phyloP scores from a whole-genome alignment of 2,113 vertebrate genomes.

The Pitta sordida region DNA sequence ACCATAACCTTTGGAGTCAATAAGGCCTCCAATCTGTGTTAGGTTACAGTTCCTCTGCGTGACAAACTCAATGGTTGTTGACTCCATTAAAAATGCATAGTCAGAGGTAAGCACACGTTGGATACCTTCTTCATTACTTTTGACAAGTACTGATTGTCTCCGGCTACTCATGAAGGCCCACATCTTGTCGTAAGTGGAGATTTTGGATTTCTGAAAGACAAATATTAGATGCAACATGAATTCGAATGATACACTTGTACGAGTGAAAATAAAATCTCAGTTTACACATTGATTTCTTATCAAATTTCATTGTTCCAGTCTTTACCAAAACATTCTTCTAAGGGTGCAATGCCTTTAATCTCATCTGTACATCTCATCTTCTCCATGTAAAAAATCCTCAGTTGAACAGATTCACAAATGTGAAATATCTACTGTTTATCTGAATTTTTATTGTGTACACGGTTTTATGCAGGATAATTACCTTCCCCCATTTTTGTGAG shows the following conservation, averaged over 20 bases:
- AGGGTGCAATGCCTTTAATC: neutral
- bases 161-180: slow-evolving; percentile 99
- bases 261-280: neutral
- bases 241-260: neutral
- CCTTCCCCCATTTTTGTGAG: neutral
- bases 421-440: neutral
- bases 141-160: slow-evolving; percentile 93
- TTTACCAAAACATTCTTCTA: neutral
- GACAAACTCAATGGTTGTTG: slow-evolving; percentile 95
- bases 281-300: neutral
- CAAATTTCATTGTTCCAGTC: rapidly evolving
- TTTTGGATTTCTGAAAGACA: slow-evolving; percentile 93
- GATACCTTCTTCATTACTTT: slow-evolving; percentile 95
- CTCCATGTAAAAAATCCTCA: neutral
- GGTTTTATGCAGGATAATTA: neutral
- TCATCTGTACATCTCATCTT: neutral
- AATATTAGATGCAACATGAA: neutral
- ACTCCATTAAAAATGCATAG: slow-evolving; percentile 98
- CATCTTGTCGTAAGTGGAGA: slow-evolving; percentile 98
- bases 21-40: slow-evolving; percentile 96
- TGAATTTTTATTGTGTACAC: neutral
- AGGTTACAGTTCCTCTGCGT: slow-evolving; percentile 98
- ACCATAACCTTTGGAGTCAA: slow-evolving; percentile 95
- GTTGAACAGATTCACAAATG: neutral
- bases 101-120: slow-evolving; percentile 95